Percentiles rank a stretch among this genome's conserved stretches.
phyloP scores from a whole-genome alignment of 2,797 vertebrate genomes.

The Muscicapa comitata region DNA sequence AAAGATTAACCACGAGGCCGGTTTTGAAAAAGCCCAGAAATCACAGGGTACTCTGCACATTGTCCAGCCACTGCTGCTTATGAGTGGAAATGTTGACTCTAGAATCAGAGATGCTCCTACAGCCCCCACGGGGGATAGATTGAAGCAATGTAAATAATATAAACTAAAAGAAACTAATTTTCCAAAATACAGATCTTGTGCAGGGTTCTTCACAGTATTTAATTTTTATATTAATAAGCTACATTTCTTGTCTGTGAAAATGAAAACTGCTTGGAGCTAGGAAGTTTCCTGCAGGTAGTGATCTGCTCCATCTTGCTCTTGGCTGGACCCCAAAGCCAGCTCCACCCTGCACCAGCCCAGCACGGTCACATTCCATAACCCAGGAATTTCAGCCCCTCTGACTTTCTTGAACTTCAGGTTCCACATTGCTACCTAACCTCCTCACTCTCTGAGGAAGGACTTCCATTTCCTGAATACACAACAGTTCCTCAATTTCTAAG shows the following conservation, averaged over 20 bases:
- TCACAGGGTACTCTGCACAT: not conserved
- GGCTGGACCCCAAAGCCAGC: not conserved
- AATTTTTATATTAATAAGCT: not conserved
- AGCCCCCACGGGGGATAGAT: not conserved
- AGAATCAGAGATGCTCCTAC: not conserved
- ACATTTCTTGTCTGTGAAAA: not conserved
- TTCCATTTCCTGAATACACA: not conserved
- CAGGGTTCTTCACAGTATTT: not conserved
- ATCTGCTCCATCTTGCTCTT: not conserved
- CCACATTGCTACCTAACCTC: not conserved
- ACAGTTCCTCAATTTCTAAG: not conserved
- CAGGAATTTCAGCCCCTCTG: not conserved
- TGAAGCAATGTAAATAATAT: not conserved
- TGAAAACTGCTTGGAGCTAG: not conserved
- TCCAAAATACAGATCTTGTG: not conserved
- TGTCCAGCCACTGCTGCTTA: not conserved
- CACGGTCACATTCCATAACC: rapidly evolving
- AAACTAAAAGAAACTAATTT: not conserved
- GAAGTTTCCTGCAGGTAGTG: not conserved
- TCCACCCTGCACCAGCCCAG: not conserved
- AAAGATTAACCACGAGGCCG: conserved; percentile 3
- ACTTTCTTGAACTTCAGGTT: not conserved
- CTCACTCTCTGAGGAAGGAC: not conserved
- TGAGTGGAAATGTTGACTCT: not conserved
- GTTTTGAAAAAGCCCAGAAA: not conserved